These are phyloP conservation scores for Pogonognathellus flavescens DNA, from an alignment of 1,140 invertebrate genomes.

Conservation along the genomic window DNA sequence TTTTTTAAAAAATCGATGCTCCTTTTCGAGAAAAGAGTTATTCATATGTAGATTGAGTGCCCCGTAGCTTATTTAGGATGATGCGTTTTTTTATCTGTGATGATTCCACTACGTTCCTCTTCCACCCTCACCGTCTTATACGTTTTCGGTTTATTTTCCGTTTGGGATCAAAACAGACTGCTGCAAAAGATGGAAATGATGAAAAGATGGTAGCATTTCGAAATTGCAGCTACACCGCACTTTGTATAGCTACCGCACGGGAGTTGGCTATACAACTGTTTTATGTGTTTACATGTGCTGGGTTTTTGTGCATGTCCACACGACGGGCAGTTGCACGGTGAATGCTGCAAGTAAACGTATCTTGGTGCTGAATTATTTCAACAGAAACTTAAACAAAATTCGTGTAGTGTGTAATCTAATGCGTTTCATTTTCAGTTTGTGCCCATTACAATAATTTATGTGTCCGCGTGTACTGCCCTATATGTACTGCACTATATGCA, in stretches of 20 bases:
- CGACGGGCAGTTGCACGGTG: no score
- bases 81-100: conserved; percentile 63
- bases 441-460: no score
- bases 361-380: no score
- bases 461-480: no score
- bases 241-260: not conserved
- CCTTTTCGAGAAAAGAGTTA: conserved; percentile 43
- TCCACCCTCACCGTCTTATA: not conserved
- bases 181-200: conserved; percentile 35
- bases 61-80: conserved; percentile 61
- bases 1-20: conserved; percentile 56
- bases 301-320: no score
- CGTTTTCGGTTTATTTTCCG: conserved; percentile 58
- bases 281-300: not conserved
- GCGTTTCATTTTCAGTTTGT: no score
- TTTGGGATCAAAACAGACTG: conserved; percentile 45
- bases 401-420: no score
- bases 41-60: conserved; percentile 64
- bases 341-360: no score
- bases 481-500: no score
- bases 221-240: not conserved
- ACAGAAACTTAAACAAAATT: no score
- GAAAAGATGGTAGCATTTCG: conserved; percentile 12
- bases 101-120: conserved; percentile 48
- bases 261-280: not conserved